These are phyloP conservation scores for Melanotaenia parkinsoni DNA, from an alignment of 2,797 vertebrate species.

Conservation along the genomic window DNA sequence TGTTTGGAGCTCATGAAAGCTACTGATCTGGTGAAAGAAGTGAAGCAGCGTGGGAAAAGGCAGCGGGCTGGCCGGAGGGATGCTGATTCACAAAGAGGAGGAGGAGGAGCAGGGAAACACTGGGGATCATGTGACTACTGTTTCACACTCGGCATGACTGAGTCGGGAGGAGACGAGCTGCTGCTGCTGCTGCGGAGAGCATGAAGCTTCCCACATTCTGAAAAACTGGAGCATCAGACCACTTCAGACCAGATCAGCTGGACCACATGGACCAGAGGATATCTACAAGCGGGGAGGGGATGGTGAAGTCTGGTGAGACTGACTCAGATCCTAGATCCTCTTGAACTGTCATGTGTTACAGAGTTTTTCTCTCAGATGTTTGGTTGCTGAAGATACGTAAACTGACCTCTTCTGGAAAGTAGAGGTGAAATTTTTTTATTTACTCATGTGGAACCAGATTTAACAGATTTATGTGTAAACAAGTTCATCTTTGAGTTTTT, in stretches of 20 bases:
- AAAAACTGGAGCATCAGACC: neutral
- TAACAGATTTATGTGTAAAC: too few species aligned
- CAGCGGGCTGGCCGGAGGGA: neutral
- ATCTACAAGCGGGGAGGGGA: slow-evolving; percentile 72
- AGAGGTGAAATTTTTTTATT: too few species aligned
- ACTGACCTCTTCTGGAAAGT: too few species aligned
- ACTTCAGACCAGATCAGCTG: neutral
- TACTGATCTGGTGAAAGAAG: slow-evolving; percentile 1
- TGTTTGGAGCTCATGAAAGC: slow-evolving; percentile 1
- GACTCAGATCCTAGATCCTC: slow-evolving; percentile 7
- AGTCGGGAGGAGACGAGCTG: slow-evolving; percentile 28
- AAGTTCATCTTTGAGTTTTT: too few species aligned
- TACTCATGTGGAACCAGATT: too few species aligned
- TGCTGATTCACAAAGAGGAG: slow-evolving; percentile 42
- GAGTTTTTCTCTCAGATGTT: neutral
- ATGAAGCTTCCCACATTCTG: slow-evolving; percentile 19
- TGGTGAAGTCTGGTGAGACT: slow-evolving; percentile 91
- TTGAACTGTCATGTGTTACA: neutral
- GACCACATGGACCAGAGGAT: slow-evolving; percentile 58
- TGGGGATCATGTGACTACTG: slow-evolving; percentile 44
- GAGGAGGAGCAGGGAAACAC: slow-evolving; percentile 33
- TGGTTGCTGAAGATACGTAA: too few species aligned
- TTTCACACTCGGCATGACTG: slow-evolving; percentile 29
- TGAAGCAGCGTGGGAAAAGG: slow-evolving; percentile 41
- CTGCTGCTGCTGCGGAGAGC: slow-evolving; percentile 12